Conservation (phyloP, 2,113 vertebrate species). For the Alligator mississippiensis region DNA sequence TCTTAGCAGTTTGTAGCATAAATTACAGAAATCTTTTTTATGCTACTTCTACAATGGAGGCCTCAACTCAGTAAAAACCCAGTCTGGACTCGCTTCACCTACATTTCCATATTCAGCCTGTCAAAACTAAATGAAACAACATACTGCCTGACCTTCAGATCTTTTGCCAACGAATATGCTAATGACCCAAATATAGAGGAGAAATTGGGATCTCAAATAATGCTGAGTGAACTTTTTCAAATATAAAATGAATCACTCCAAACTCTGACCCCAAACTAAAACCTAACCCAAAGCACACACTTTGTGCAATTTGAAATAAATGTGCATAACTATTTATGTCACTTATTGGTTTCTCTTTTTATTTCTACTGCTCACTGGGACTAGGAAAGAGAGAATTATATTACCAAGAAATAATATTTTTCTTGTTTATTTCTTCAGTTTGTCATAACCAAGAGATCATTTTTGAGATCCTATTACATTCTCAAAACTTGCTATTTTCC, state of each 20-base stretch:
- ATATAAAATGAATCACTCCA: not conserved
- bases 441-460: not conserved
- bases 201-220: not conserved
- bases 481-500: not conserved
- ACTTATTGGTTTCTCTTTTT: not conserved
- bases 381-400: not conserved
- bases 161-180: accelerated
- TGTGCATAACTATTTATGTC: not conserved
- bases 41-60: not conserved
- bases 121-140: not conserved
- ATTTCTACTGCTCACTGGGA: not conserved
- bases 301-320: not conserved
- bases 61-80: not conserved
- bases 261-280: not conserved
- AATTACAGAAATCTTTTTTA: not conserved
- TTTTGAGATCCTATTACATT: not conserved
- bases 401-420: not conserved
- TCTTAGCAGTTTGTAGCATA: not conserved
- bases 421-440: not conserved
- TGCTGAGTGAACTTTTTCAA: not conserved
- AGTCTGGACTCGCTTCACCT: not conserved
- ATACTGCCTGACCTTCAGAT: not conserved
- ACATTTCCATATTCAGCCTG: not conserved
- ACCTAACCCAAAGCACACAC: not conserved
- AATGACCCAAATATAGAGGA: accelerated